phyloP scores from a whole-genome alignment of 2,797 vertebrate species.

The Trematomus bernacchii region DNA sequence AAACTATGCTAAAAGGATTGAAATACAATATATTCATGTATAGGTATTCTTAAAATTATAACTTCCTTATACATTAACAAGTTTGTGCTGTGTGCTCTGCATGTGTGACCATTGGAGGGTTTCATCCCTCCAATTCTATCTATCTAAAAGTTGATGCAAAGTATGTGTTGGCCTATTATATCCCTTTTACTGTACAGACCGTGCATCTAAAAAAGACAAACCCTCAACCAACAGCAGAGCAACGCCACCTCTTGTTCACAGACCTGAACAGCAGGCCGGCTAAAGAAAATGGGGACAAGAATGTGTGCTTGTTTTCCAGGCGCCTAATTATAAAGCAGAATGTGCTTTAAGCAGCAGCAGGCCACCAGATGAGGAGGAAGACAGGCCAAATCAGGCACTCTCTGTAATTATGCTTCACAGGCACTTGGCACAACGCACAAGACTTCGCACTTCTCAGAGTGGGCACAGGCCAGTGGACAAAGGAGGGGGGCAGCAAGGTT shows the following conservation, averaged over 20 bases:
- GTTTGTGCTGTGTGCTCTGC: too few species aligned
- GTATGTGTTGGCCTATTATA: background rate
- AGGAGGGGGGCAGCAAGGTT: constrained; percentile 68
- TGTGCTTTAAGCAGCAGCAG: constrained; percentile 87
- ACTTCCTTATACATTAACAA: background rate
- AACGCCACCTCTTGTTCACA: constrained; percentile 78
- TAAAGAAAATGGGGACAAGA: constrained; percentile 58
- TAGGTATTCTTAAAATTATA: background rate
- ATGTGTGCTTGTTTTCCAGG: constrained; percentile 83
- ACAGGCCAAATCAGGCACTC: constrained; percentile 86
- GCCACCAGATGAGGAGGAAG: constrained; percentile 89
- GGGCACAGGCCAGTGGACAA: constrained; percentile 71
- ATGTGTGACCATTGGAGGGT: too few species aligned
- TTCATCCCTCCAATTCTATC: too few species aligned
- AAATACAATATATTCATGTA: background rate
- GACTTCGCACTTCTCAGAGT: constrained; percentile 84
- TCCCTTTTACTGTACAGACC: background rate
- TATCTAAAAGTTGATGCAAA: background rate
- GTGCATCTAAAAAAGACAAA: background rate
- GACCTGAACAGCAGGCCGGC: constrained; percentile 40
- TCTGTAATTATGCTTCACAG: constrained; percentile 88
- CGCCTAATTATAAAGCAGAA: constrained; percentile 86
- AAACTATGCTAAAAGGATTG: background rate
- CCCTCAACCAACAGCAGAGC: constrained; percentile 52
- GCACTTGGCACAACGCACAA: constrained; percentile 81